Base-by-base conservation (phyloP, 2,797 vertebrate species). In the Novumbra hubbsi region DNA sequence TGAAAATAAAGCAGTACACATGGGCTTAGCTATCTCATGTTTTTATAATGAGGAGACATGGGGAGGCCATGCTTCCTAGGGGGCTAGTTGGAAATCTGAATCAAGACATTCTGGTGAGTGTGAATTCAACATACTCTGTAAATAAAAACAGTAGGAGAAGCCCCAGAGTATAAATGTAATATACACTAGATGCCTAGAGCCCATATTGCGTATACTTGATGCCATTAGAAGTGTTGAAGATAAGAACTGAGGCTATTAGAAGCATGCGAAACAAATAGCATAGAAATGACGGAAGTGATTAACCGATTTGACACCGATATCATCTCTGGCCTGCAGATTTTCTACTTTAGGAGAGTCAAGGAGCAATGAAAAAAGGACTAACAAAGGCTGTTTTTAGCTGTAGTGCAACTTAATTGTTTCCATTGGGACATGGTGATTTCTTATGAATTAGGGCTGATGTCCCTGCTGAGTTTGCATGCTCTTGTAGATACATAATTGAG, bases 1-100 rank as follows among this genome's bases (percentile, higher is more conserved):
- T 82, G 76, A 80, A 87, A 88, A 87, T 84, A 87, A 83, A 80
- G 70, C 71, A 52, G 71, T 34, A 32, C 57, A 21, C 34, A 1
- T 15, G 73, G 73, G 66, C 55, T 67, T 48, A 11, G 27, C 75
- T 28, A 11, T 21, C 75, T 78, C 73, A 70, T 73, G 80, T 78
- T 81, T 84, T 84, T 82, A 78, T 74, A 70, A 82, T 80, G 78
- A 82, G 76, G 68, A 70, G 65, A 60, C 62, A 63, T 65, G 71
- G 62, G 75, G 67, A 65, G 45, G 65, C 27, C 62, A 30, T 64
- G 62, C 28, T 28, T 64, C 28, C 62, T 32, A 7, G 62, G 11
- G 27, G 62, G 62, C 27, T 64, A 17, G 28, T 2, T 64, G 27
- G 28, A 30, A 64, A 28, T 30, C 62, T 34, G 28, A 30, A 64